These are phyloP conservation scores for Astropecten irregularis DNA, from an alignment of 53 echinoderm and acorn worm genomes.

Conservation along the genomic window DNA sequence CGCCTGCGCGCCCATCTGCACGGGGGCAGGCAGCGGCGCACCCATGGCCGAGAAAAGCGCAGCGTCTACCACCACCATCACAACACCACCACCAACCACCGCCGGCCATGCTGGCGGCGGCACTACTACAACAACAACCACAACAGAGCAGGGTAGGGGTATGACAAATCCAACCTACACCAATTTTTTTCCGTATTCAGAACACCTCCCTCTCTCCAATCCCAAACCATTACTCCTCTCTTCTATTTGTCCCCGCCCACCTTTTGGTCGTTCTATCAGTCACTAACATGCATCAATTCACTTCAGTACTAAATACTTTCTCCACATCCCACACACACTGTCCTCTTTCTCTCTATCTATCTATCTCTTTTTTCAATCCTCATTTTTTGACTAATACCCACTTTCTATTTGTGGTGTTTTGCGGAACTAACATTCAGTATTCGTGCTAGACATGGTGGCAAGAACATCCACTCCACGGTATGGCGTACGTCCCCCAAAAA, in stretches of 20 bases:
- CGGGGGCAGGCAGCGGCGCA: constrained; percentile 32
- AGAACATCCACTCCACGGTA: no score
- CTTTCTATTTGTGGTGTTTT: no score
- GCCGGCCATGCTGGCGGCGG: constrained; percentile 48
- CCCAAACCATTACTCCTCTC: no score
- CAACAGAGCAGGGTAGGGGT: constrained; percentile 52
- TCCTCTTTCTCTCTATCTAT: neutral
- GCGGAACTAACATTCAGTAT: no score
- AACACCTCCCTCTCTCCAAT: no score
- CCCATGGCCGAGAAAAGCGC: constrained; percentile 43
- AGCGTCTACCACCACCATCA: constrained; percentile 14
- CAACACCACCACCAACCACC: constrained; percentile 19
- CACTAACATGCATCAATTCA: constrained; percentile 20
- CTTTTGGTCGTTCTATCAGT: constrained; percentile 26
- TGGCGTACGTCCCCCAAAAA: no score
- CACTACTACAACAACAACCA: constrained; percentile 55
- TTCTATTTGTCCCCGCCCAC: neutral
- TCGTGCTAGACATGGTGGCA: no score
- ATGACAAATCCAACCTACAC: constrained; percentile 39
- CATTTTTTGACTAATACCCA: no score
- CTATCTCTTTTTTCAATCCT: no score
- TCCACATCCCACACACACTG: no score
- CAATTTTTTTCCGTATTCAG: no score
- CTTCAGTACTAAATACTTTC: neutral
- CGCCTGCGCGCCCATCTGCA: constrained; percentile 82